Evolutionary conservation across 2,888 invertebrate genomes (phyloP).

Genomic region (Mimachlamys varia): DNA sequence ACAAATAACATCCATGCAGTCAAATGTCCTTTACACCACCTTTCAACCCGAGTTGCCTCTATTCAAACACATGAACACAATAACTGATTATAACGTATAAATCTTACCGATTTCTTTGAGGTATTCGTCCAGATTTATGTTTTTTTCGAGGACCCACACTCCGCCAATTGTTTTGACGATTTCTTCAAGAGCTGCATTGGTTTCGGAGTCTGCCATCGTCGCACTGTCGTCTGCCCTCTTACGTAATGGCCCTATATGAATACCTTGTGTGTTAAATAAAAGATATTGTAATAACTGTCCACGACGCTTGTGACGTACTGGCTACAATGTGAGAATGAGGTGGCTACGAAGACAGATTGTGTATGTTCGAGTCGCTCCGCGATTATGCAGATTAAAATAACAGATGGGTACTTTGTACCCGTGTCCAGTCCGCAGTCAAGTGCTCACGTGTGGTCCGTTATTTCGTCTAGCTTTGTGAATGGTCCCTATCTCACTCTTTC

Average conservation of each 20-base stretch:
- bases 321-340: neutral
- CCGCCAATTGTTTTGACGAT: slow-evolving; percentile 46
- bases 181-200: slow-evolving; percentile 47
- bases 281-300: neutral
- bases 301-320: neutral
- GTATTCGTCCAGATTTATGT: slow-evolving; percentile 54
- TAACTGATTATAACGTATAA: too few relatives aligned
- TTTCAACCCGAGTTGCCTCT: neutral
- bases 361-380: neutral
- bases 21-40: too few relatives aligned
- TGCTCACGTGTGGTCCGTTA: slow-evolving; percentile 9
- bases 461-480: neutral
- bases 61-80: neutral
- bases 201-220: neutral
- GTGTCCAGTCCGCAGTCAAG: neutral
- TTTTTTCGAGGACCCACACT: slow-evolving; percentile 49
- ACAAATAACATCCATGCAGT: too few relatives aligned
- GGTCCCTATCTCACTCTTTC: slow-evolving; percentile 14
- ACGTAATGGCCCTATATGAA: neutral
- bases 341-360: neutral
- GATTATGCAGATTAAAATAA: neutral
- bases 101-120: slow-evolving; percentile 55
- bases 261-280: neutral
- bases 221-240: slow-evolving; percentile 7
- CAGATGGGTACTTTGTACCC: slow-evolving; percentile 21